phyloP scores from a whole-genome alignment of 37 sponge, comb jelly and placozoan genomes.

The Dysidea cf. avara region DNA sequence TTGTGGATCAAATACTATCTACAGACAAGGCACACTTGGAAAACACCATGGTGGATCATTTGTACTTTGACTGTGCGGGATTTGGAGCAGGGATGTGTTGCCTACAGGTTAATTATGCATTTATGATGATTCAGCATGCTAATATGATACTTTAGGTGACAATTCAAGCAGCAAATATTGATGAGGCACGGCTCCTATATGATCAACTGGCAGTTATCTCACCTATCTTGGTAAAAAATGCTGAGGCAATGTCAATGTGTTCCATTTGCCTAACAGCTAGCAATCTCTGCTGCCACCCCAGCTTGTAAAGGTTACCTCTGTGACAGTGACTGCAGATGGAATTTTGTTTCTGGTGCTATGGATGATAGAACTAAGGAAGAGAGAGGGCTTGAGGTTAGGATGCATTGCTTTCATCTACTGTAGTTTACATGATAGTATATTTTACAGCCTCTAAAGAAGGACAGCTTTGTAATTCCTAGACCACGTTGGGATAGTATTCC shows the following conservation, averaged over 20 bases:
- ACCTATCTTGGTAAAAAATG: neutral
- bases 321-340: conserved; percentile 87
- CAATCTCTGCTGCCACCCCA: conserved; percentile 85
- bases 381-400: conserved; percentile 78
- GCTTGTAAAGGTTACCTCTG: conserved; percentile 79
- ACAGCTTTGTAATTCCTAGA: conserved; percentile 72
- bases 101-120: neutral
- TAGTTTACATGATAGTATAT: neutral
- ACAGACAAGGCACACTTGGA: no score
- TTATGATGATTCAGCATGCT: no score
- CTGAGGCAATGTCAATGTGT: no score
- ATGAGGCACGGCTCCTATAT: conserved; percentile 1
- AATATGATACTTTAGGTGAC: no score
- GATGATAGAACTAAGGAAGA: conserved; percentile 93
- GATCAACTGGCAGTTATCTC: neutral
- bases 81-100: neutral
- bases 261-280: no score
- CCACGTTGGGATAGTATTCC: conserved; percentile 77
- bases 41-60: neutral
- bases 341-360: conserved; percentile 72
- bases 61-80: neutral
- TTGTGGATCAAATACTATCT: neutral
- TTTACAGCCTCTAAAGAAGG: conserved; percentile 58
- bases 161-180: neutral
- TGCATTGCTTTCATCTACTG: no score